These are phyloP conservation scores for Lepidothrix coronata DNA, from an alignment of 2,113 vertebrate genomes.

Conservation along the genomic window DNA sequence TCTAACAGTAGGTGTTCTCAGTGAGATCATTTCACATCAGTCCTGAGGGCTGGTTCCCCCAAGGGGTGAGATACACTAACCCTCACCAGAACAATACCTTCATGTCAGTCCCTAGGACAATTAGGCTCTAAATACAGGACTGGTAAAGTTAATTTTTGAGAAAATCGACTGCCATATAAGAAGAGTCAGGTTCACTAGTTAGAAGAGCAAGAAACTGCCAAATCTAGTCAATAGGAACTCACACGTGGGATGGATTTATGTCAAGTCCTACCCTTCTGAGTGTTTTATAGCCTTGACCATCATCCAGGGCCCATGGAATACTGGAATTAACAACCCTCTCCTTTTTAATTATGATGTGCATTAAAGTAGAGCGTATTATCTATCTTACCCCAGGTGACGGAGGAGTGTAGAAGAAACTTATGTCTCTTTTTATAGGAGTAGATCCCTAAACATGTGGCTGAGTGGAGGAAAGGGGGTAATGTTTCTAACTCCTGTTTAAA, in stretches of 20 bases:
- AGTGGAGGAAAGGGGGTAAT: fast-evolving
- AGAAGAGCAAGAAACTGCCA: not conserved
- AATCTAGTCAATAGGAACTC: not conserved
- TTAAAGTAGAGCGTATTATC: not conserved
- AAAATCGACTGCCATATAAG: not conserved
- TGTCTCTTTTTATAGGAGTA: not conserved
- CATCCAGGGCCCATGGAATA: not conserved
- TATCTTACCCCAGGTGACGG: not conserved
- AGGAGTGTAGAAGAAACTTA: not conserved
- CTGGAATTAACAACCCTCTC: not conserved
- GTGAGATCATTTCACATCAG: not conserved
- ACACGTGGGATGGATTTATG: not conserved
- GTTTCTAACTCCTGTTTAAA: not conserved
- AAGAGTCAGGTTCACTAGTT: not conserved
- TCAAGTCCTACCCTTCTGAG: not conserved
- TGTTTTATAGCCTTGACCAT: not conserved
- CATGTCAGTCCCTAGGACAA: not conserved
- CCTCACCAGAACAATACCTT: not conserved
- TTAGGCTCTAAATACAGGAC: not conserved
- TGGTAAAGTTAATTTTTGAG: not conserved
- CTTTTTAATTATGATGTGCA: not conserved
- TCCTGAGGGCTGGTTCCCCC: not conserved
- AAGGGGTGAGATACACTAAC: not conserved
- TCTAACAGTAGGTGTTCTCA: not conserved
- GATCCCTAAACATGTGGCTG: not conserved